Evolutionary conservation across 1,140 invertebrate genomes (phyloP).

Genomic region (Magallana ariakensis): DNA sequence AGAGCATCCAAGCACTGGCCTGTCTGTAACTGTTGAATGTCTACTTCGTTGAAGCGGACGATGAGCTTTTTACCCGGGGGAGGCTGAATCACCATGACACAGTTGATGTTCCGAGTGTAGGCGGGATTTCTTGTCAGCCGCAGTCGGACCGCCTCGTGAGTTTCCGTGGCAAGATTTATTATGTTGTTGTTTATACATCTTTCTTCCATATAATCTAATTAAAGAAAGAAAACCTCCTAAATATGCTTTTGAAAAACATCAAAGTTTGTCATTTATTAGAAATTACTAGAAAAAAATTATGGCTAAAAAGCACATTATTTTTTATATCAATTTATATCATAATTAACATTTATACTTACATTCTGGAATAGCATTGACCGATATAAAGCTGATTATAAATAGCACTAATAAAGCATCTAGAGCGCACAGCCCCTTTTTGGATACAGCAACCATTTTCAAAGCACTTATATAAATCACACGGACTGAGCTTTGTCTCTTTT

Average conservation of each 20-base stretch:
- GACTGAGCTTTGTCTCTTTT: too few relatives aligned
- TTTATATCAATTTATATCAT: not conserved
- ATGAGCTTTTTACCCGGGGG: constrained; percentile 54
- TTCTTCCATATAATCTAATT: constrained; percentile 56
- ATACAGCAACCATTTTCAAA: constrained; percentile 7
- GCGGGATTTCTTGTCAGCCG: constrained; percentile 46
- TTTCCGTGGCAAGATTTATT: constrained; percentile 44
- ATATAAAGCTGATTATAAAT: not conserved
- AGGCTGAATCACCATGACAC: constrained; percentile 53
- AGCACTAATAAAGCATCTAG: constrained; percentile 15
- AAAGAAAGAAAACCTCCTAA: not conserved
- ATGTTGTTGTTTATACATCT: constrained; percentile 41
- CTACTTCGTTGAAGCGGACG: constrained; percentile 48
- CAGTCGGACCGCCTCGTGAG: constrained; percentile 45
- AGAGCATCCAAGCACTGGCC: constrained; percentile 54
- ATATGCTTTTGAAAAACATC: not conserved
- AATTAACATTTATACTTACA: constrained; percentile 16
- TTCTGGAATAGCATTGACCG: constrained; percentile 4
- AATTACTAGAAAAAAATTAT: not conserved
- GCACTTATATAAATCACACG: not conserved
- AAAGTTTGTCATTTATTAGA: not conserved
- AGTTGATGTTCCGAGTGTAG: constrained; percentile 53
- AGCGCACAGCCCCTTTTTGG: not conserved
- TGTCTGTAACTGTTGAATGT: constrained; percentile 48
- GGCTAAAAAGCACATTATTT: too few relatives aligned